These are phyloP conservation scores for Phylloscopus trochilus DNA, from an alignment of 2,113 vertebrate species.

Conservation along the genomic window DNA sequence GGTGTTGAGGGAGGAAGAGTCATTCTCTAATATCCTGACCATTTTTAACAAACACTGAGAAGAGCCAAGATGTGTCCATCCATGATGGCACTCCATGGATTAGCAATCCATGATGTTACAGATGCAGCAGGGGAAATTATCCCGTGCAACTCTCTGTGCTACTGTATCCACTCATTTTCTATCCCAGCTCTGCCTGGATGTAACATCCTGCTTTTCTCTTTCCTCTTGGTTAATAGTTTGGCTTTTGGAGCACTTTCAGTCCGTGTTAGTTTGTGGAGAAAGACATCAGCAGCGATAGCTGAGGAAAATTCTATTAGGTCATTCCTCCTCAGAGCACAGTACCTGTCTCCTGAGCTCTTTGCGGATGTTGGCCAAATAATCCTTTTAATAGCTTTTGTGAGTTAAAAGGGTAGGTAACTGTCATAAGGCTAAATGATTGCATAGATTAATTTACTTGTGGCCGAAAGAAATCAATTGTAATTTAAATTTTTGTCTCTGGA, in stretches of 20 bases:
- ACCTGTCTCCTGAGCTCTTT: conserved; percentile 47
- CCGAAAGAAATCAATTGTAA: conserved; percentile 57
- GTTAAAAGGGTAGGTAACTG: conserved; percentile 61
- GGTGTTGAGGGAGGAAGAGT: not conserved
- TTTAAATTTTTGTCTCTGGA: conserved; percentile 57
- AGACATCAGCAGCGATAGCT: conserved; percentile 30
- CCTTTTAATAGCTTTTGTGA: conserved; percentile 58
- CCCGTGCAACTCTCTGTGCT: not conserved
- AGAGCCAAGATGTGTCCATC: not conserved
- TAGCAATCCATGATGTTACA: not conserved
- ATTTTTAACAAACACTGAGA: not conserved
- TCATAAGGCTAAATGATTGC: conserved; percentile 63
- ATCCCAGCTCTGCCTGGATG: not conserved
- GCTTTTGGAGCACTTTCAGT: not conserved
- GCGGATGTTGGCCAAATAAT: conserved; percentile 63
- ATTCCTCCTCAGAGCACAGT: conserved; percentile 25
- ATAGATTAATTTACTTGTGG: conserved; percentile 61
- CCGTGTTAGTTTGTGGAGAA: not conserved
- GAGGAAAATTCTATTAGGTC: conserved; percentile 53
- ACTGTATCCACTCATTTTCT: not conserved
- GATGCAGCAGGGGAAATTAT: not conserved
- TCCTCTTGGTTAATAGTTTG: not conserved
- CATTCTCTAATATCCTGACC: accelerated
- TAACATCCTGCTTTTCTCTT: not conserved
- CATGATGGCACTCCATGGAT: not conserved